These are phyloP conservation scores for Eudemis profundana DNA, from an alignment of 2,888 invertebrate genomes.

Conservation along the genomic window DNA sequence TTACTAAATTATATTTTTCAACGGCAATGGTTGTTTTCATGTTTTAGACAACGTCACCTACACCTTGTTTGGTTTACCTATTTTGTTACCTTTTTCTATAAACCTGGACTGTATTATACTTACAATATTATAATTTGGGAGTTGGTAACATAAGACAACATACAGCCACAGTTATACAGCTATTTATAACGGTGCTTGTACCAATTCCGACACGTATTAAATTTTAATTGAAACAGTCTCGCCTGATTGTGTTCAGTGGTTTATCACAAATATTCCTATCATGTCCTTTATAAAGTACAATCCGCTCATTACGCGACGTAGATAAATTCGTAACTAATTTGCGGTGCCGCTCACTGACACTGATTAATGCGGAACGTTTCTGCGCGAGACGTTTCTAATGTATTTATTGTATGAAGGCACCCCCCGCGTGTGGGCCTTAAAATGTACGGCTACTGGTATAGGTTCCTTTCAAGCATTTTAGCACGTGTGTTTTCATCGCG, in stretches of 20 bases:
- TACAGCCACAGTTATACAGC: no score
- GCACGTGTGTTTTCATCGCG: neutral
- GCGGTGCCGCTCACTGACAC: constrained; percentile 44
- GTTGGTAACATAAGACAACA: neutral
- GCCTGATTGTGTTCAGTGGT: constrained; percentile 38
- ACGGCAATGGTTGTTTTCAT: no score
- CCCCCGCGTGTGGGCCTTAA: constrained; percentile 24
- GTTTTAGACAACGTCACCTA: no score
- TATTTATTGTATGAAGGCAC: constrained; percentile 44
- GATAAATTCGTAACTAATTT: constrained; percentile 44
- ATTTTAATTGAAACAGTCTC: constrained; percentile 24
- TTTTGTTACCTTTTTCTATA: no score
- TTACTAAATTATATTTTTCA: no score
- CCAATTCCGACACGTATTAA: neutral
- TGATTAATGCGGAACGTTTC: constrained; percentile 41
- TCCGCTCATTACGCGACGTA: constrained; percentile 44
- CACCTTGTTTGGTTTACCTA: no score
- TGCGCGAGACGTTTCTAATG: constrained; percentile 44
- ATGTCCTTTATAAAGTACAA: constrained; percentile 43
- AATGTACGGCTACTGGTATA: constrained; percentile 6
- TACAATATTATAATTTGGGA: no score
- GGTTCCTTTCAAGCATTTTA: neutral
- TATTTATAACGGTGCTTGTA: neutral
- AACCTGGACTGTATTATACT: no score
- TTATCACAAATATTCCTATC: constrained; percentile 40